These are phyloP conservation scores for Equus przewalskii DNA, from an alignment of 2,113 vertebrate species.

Conservation along the genomic window DNA sequence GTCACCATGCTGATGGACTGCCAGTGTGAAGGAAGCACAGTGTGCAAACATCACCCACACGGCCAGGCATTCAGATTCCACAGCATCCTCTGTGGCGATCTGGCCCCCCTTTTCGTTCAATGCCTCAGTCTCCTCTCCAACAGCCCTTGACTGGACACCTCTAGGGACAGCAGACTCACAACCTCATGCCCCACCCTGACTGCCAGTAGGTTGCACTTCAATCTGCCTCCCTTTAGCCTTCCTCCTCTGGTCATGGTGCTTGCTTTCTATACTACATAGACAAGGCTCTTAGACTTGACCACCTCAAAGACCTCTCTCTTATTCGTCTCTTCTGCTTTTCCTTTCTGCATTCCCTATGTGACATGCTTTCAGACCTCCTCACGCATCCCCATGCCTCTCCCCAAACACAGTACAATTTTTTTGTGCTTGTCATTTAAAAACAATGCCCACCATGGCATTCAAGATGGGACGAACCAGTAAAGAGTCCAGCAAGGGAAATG, in stretches of 20 bases:
- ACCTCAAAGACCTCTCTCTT: neutral
- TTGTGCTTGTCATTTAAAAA: conserved; percentile 11
- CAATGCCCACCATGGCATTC: neutral
- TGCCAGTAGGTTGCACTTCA: neutral
- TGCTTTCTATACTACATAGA: neutral
- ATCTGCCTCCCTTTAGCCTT: neutral
- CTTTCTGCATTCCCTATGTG: neutral
- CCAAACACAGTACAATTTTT: neutral
- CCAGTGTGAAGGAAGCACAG: neutral
- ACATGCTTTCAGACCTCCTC: neutral
- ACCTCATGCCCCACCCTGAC: neutral
- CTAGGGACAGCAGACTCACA: neutral
- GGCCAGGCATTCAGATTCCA: neutral
- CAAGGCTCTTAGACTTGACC: too few relatives aligned
- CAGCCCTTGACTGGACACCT: neutral
- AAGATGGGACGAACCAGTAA: neutral
- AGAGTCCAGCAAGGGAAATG: neutral
- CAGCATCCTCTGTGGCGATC: neutral
- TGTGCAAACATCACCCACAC: neutral
- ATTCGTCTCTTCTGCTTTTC: neutral
- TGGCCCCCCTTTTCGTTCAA: neutral
- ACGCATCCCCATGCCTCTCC: neutral
- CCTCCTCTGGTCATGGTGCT: neutral
- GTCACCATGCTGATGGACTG: neutral
- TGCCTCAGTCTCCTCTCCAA: neutral